Conservation (phyloP, 1,140 invertebrate genomes). For the Caenorhabditis brenneri region DNA sequence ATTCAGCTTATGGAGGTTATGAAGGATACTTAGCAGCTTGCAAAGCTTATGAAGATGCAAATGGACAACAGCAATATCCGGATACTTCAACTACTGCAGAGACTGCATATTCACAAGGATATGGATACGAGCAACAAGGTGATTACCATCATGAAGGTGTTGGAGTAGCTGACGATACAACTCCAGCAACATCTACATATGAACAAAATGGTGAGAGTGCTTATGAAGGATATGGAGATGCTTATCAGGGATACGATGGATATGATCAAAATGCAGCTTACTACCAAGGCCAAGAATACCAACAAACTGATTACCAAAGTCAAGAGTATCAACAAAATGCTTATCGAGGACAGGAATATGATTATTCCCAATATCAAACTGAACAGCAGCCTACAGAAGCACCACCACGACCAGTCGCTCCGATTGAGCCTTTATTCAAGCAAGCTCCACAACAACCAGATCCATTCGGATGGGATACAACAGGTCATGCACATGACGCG, state of each 20-base stretch:
- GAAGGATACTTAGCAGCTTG: neutral
- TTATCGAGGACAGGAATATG: conserved; percentile 1
- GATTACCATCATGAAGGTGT: conserved; percentile 35
- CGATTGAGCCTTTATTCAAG: conserved; percentile 11
- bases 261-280: conserved; percentile 42
- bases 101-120: neutral
- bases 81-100: neutral
- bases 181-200: neutral
- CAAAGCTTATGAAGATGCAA: conserved; percentile 1
- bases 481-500: neutral
- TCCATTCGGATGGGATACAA: conserved; percentile 10
- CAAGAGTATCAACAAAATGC: too few species aligned
- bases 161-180: conserved; percentile 10
- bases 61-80: neutral
- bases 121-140: conserved; percentile 47
- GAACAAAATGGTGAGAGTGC: conserved; percentile 21
- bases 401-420: neutral
- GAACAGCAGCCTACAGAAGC: neutral
- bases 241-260: conserved; percentile 48
- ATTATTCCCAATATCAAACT: conserved; percentile 34
- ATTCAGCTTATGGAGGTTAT: conserved; percentile 44
- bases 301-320: too few species aligned
- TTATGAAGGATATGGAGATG: conserved; percentile 29
- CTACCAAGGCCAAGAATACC: conserved; percentile 32
- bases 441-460: neutral